Evolutionary conservation across 2,797 vertebrate genomes (phyloP), one percentile per base, ranked within the genome.

Genomic region (Eupleurogrammus muticus): DNA sequence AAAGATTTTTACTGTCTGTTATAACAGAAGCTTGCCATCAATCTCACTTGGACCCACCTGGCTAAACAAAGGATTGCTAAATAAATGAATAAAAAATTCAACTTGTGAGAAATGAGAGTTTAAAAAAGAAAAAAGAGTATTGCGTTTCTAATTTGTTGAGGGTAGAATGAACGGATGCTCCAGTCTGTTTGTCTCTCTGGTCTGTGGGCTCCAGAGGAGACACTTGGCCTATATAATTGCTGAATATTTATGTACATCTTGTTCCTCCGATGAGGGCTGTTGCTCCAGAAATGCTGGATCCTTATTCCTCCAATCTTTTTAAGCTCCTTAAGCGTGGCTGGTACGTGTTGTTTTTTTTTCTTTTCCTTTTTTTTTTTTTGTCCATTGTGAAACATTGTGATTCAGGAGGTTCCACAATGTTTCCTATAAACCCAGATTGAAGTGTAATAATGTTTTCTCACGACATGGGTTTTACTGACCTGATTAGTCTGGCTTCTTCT

Each of bases 191-290:
- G 68, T 52, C 47, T 66, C 9, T 20, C 24, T 53, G 21, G 5
- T 65, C 21, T 44, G 1, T 35, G 21, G 16, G 16, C 56, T 62
- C 10, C 52, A 35, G 40, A 56, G 48, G 9, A 68, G 5, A 16
- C 17, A 8, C 36, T 66, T 61, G 48, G 24, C 23, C 46, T 47
- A 24, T 50, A 49, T 58, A 48, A n/a, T 38, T 21, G 17, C 38
- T 40, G 46, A 44, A 74, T 70, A 70, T 51, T 51, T 19, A 63
- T 53, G 34, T 59, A 17, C 5, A 49, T 46, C 35, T 17, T 54
- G 32, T 44, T 52, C 20, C 38, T 11, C 35, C 57, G 9, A 58
- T 38, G 23, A 40, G 20, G 8, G 23, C 23, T 19, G 36, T 17
- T 60, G 34, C 40, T 64, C 13, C 14, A 32, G 36, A 46, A 72